A percentile compares a stretch with the other conserved stretches of the same genome.
These are phyloP conservation scores for Ataeniobius toweri DNA, from an alignment of 2,797 vertebrate genomes.

Conservation along the genomic window DNA sequence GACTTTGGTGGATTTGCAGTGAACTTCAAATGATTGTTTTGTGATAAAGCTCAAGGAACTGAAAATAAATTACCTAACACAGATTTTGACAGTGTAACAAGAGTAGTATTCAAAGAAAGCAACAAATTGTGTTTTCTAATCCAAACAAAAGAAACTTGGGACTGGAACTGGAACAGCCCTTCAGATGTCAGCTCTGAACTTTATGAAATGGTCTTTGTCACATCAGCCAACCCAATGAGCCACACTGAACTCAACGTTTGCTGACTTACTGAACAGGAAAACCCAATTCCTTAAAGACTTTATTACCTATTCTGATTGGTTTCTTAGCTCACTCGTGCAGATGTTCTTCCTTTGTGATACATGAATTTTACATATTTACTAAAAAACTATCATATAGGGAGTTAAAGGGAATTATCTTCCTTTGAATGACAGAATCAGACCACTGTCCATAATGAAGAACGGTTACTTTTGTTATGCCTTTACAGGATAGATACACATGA, in stretches of 20 bases:
- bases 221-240: constrained; percentile 60
- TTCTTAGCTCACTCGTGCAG: constrained; percentile 20
- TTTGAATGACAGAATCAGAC: constrained; percentile 1
- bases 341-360: constrained; percentile 22
- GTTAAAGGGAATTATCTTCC: too few relatives aligned
- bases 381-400: too few relatives aligned
- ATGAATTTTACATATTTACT: neutral
- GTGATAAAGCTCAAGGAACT: constrained; percentile 7
- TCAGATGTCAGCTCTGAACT: constrained; percentile 19
- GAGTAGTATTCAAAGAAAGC: neutral
- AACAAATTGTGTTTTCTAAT: constrained; percentile 10
- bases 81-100: neutral
- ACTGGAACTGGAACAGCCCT: constrained; percentile 31
- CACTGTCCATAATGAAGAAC: too few relatives aligned
- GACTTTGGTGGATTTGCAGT: too few relatives aligned
- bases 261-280: constrained; percentile 37
- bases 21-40: neutral
- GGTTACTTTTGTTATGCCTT: too few relatives aligned
- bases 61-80: constrained; percentile 11
- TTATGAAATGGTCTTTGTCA: constrained; percentile 49
- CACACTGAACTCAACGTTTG: constrained; percentile 35
- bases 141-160: constrained; percentile 12
- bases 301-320: constrained; percentile 30
- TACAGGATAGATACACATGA: too few relatives aligned
- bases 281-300: constrained; percentile 23